Evolutionary conservation across 1,140 invertebrate species (phyloP), one percentile per base, ranked within the genome.

Genomic region (Papilio aristodemus): DNA sequence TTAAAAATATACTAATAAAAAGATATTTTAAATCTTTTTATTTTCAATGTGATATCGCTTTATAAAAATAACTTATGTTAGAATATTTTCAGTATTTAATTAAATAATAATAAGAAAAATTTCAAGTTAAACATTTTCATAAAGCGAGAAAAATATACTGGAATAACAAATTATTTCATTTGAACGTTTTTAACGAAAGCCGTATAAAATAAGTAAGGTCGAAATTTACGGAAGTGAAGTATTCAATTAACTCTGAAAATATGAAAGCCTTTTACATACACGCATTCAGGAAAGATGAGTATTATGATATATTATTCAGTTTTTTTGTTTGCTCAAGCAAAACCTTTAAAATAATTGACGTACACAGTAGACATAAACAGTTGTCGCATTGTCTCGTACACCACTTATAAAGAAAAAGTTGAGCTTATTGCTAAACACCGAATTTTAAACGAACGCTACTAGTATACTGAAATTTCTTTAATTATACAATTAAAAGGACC

Each of bases 221-320:
- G 8, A 25, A 54, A 25, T 10, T 54, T 19, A 25, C 19, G 8
- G 19, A 22, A 54, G 46, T 54, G 11, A 54, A 54, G 46, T 54
- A 22, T 46, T 46, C 14, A 46, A 54, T 54, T 54, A 54, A 54
- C 19, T 54, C 19, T 54, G 10, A 54, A 25, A 54, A 11, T 54
- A 25, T 54, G 11, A 54, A 54, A 54, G 10, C 46, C 9, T 50
- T 50, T 25, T 11, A 54, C 19, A 54, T 1, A 50, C 1, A 50
- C 6, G 27, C 27, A 32, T n/a, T 13, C 10, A 54, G 3, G 46
- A 54, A 54, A 54, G 19, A 54, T 54, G 46, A 54, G 19, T 54
- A 54, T 10, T 25, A 2, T 54, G 3, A 25, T 25, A 11, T 19
- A 50, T 50, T 54, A 9, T 54, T 22, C 2, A 2, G 19, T 54